These are phyloP conservation scores for Okapia johnstoni DNA, from an alignment of 2,113 vertebrate species.

Conservation along the genomic window DNA sequence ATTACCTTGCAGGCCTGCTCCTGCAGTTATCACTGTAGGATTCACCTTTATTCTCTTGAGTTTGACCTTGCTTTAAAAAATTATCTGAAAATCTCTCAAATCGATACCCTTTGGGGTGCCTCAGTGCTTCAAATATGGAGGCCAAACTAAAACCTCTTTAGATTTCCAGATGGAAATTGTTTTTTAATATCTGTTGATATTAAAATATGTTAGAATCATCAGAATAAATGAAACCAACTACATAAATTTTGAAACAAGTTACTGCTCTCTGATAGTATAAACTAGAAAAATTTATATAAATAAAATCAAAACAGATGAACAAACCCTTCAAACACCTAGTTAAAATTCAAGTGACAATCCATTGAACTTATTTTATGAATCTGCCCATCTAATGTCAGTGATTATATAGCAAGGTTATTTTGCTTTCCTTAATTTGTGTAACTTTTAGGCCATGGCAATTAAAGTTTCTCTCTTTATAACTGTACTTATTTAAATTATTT, in stretches of 20 bases:
- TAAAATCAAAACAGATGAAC: background rate
- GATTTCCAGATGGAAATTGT: background rate
- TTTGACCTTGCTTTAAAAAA: constrained; percentile 24
- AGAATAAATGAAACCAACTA: constrained; percentile 23
- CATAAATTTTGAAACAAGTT: background rate
- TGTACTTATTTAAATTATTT: constrained; percentile 9
- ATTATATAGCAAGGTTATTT: background rate
- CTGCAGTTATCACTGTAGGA: background rate
- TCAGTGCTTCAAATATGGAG: background rate
- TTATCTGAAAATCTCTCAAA: background rate
- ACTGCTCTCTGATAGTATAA: background rate
- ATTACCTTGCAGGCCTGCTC: background rate
- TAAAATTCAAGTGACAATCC: background rate
- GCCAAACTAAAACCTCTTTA: background rate
- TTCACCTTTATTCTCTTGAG: constrained; percentile 3
- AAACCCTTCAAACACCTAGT: background rate
- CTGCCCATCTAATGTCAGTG: background rate
- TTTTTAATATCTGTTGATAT: background rate
- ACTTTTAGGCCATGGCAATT: background rate
- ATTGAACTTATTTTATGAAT: background rate
- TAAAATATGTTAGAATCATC: background rate
- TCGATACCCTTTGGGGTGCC: background rate
- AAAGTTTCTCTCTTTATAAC: background rate
- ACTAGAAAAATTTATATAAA: background rate
- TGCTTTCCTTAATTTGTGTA: background rate